Evolutionary conservation across 2,113 vertebrate species (phyloP).

Genomic region (Felis catus): DNA sequence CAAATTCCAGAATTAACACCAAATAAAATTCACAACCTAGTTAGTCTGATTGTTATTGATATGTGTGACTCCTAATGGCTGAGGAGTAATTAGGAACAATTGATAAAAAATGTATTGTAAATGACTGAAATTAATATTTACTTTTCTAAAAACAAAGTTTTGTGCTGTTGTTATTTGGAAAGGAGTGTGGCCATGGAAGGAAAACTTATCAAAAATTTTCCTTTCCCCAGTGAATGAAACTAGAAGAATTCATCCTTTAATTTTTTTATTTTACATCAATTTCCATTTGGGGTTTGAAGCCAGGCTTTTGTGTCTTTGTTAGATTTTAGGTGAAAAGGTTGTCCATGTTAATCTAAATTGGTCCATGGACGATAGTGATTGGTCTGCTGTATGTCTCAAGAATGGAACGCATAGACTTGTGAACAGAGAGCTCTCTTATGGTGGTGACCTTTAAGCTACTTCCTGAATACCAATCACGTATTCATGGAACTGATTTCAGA

Average conservation of each 20-base stretch:
- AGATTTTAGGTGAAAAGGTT: not conserved
- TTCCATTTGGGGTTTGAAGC: not conserved
- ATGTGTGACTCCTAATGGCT: not conserved
- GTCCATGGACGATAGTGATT: not conserved
- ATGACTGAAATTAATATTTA: not conserved
- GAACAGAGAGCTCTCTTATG: not conserved
- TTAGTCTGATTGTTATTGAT: not conserved
- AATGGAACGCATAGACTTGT: not conserved
- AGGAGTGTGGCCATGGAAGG: not conserved
- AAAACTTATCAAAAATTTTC: not conserved
- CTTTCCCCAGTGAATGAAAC: not conserved
- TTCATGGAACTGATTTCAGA: not conserved
- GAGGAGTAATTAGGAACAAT: not conserved
- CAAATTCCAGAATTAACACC: not conserved
- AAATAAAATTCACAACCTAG: not conserved
- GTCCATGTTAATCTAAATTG: not conserved
- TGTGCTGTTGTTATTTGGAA: not conserved
- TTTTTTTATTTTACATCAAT: not conserved
- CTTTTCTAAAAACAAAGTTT: not conserved
- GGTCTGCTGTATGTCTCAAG: not conserved
- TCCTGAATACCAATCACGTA: not conserved
- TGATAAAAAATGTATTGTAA: not conserved
- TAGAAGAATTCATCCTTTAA: not conserved
- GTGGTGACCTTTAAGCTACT: not conserved
- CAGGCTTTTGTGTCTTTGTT: not conserved